Conservation (phyloP, 2,113 vertebrate species). For the Stigmatopora nigra region DNA sequence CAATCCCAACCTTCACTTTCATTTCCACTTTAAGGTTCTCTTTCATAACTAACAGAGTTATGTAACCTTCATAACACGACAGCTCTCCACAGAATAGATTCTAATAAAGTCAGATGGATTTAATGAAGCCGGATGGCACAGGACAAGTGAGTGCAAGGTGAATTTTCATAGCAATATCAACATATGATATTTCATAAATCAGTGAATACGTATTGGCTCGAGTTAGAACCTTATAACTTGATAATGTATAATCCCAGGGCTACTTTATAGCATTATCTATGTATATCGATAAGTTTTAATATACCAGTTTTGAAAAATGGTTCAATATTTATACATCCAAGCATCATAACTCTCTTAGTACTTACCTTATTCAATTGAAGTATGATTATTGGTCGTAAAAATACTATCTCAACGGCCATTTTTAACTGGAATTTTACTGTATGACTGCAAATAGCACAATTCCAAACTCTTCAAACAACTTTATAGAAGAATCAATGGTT, state of each 20-base stretch:
- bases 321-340: constrained; percentile 33
- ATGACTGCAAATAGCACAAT: not conserved
- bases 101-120: constrained; percentile 10
- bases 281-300: no score
- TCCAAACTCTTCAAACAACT: no score
- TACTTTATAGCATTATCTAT: no score
- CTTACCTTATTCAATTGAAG: constrained; percentile 8
- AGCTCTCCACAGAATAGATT: constrained; percentile 5
- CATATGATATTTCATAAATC: constrained; percentile 2
- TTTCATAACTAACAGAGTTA: constrained; percentile 32
- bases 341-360: constrained; percentile 22
- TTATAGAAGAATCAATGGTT: no score
- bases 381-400: not conserved
- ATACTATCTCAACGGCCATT: not conserved
- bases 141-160: not conserved
- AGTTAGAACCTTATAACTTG: not conserved
- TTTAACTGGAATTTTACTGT: not conserved
- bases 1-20: constrained; percentile 25
- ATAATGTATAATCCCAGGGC: no score
- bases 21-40: constrained; percentile 27
- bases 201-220: not conserved
- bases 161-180: not conserved
- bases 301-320: constrained; percentile 24
- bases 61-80: constrained; percentile 18
- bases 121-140: constrained; percentile 10